These are phyloP conservation scores for Dromococcyx pavoninus DNA, from an alignment of 2,797 vertebrate genomes.

Conservation along the genomic window DNA sequence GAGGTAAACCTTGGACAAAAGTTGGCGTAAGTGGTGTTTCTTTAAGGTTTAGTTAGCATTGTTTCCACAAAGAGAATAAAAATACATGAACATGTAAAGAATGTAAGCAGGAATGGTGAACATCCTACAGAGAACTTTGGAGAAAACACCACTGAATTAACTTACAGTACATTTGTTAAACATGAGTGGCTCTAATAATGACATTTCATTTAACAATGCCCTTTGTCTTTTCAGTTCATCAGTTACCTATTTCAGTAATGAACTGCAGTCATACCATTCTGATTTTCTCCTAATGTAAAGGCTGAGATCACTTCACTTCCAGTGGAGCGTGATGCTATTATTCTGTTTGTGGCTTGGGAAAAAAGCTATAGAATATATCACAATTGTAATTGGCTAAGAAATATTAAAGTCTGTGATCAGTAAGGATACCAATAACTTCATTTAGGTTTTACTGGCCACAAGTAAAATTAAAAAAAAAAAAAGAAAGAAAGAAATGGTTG, in stretches of 20 bases:
- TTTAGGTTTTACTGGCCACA: conserved; percentile 65
- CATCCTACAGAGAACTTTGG: conserved; percentile 76
- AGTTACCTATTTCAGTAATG: conserved; percentile 85
- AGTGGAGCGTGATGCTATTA: conserved; percentile 84
- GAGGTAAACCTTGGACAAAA: background rate
- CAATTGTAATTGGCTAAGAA: conserved; percentile 75
- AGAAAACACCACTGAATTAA: conserved; percentile 82
- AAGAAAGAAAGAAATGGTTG: background rate
- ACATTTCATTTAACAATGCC: conserved; percentile 85
- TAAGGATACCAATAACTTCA: conserved; percentile 63
- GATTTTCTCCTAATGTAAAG: conserved; percentile 84
- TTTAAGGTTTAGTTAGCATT: background rate
- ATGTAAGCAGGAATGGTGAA: conserved; percentile 57
- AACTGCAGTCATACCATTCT: conserved; percentile 83
- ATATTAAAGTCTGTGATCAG: conserved; percentile 67
- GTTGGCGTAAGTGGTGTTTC: background rate
- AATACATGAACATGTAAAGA: conserved; percentile 36
- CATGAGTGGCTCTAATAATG: conserved; percentile 84
- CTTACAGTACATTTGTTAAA: conserved; percentile 86
- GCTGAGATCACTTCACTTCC: conserved; percentile 81
- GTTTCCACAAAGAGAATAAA: conserved; percentile 50
- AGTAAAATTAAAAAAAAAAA: conserved; percentile 45
- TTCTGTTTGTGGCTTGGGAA: conserved; percentile 79
- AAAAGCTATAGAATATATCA: conserved; percentile 79
- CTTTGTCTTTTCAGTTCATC: conserved; percentile 86